Evolutionary conservation across 2,888 invertebrate genomes (phyloP).

Genomic region (Barypeithes pellucidus): DNA sequence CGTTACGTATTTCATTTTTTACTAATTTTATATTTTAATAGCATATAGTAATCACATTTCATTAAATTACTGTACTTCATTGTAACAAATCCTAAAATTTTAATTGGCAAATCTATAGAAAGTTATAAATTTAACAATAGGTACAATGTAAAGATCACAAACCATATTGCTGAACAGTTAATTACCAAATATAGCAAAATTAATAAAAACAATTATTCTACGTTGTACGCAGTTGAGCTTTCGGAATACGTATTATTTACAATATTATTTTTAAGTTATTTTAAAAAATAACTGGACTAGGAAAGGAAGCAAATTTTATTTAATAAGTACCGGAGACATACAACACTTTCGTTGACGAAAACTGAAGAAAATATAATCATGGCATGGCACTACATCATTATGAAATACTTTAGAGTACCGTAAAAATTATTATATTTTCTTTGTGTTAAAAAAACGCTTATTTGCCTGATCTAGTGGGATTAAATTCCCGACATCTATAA

Average conservation of each 20-base stretch:
- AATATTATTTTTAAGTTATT: background rate
- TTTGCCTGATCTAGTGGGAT: too few species aligned
- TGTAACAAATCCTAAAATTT: background rate
- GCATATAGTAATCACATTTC: background rate
- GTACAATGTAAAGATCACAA: constrained; percentile 29
- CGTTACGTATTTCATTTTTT: background rate
- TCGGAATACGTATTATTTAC: background rate
- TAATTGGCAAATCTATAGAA: background rate
- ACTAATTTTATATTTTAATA: background rate
- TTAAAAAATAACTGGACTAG: background rate
- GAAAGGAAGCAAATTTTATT: background rate
- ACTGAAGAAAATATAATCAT: too few species aligned
- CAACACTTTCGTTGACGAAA: too few species aligned
- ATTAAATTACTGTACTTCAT: background rate
- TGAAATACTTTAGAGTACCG: too few species aligned
- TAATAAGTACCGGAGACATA: too few species aligned
- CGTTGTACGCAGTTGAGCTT: constrained; percentile 24
- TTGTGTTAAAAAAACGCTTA: too few species aligned
- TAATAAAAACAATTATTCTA: constrained; percentile 1
- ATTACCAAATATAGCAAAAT: constrained; percentile 23
- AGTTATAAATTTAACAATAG: background rate
- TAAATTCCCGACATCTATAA: background rate
- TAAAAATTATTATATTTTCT: too few species aligned
- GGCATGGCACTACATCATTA: too few species aligned
- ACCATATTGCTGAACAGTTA: constrained; percentile 19